Evolutionary conservation across 2,888 invertebrate species (phyloP), one percentile per base, ranked within the genome.

Genomic region (Microctonus brassicae): DNA sequence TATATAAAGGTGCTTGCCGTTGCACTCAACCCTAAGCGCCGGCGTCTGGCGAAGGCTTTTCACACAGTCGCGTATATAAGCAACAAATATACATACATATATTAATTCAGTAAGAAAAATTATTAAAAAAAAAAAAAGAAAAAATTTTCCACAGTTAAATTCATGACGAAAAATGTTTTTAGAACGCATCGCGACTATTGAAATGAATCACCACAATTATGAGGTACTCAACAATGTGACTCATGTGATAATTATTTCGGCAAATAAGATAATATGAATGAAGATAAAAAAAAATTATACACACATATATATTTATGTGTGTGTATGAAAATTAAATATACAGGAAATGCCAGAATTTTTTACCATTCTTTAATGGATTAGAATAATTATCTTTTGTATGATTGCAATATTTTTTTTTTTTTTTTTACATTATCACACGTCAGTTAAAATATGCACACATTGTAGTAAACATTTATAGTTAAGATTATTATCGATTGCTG

Each of bases 21-120:
- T 66, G 66, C 71, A 71, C 66, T 67, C 71, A 71, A 71, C 55
- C 71, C 58, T 62, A 67, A 71, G 71, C 70, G 65, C 66, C 71
- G 62, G 66, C 66, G 71, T 71, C 71, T 71, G 66, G 61, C 66
- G 24, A 36, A 55, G 39, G 20, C 22, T 36, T 34, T 62, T 13
- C 36, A 60, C 34, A 11, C 33, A 20, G 3, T n/a, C 29, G 4
- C 58, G 33, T 29, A 58, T 53, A 53, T n/a, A n/a, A 20, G 24
- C 53, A 53, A 39, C 26, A 55, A 26, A 29, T 22, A 13, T 26
- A 29, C 7, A 55, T 13, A 55, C n/a, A 55, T 55, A 26, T 53
- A 53, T n/a, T 13, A 1, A n/a, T 39, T 13, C 39, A 13, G 20
- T 53, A 53, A 53, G 5, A 17, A 17, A 10, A 10, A 22, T 2